Evolutionary conservation across 1,140 invertebrate genomes (phyloP), one percentile per base, ranked within the genome.

Genomic region (Marisa cornuarietis): DNA sequence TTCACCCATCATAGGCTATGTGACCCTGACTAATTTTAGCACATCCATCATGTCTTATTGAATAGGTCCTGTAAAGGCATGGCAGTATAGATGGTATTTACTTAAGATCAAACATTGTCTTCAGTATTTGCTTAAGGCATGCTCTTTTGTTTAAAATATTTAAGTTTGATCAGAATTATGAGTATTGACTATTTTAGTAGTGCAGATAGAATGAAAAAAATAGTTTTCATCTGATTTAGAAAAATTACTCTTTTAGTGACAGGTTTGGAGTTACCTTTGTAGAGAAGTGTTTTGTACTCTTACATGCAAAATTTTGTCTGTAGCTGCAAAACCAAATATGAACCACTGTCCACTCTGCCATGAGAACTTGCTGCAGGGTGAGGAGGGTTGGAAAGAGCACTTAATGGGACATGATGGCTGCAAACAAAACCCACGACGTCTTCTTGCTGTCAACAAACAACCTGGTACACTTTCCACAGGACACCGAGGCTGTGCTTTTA

Each of bases 281-380:
- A 63, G 62, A 13, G 22, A 68, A 68, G 13, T n/a, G 65, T 10
- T n/a, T 68, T 68, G 6, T 68, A 6, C 26, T 11, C 65, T 24
- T n/a, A 24, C 13, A 24, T 31, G 11, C 22, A 22, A 6, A 4
- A 31, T 68, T 68, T 16, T 68, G 22, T 26, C 6, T 52, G 10
- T 80, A 93, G 92, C 90, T 78, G 85, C 88, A 31, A 90, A 92
- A 71, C 63, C 88, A 7, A 83, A 85, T 42, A 86, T 84, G 71
- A 92, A 88, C 80, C 93, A 93, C 79, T 96, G 95, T 90, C 95
- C 95, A 7, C 90, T 96, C 20, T 96, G 95, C 87, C 94, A 94
- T 83, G 91, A 92, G 76, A 94, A 94, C 86, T 92, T 95, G 16
- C 90, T 92, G 68, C 77, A 91, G 78, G 88, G 93, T 82, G 94